Evolutionary conservation across 64 coral and sea anemone genomes (phyloP).

Genomic region (Astreopora myriophthalma): DNA sequence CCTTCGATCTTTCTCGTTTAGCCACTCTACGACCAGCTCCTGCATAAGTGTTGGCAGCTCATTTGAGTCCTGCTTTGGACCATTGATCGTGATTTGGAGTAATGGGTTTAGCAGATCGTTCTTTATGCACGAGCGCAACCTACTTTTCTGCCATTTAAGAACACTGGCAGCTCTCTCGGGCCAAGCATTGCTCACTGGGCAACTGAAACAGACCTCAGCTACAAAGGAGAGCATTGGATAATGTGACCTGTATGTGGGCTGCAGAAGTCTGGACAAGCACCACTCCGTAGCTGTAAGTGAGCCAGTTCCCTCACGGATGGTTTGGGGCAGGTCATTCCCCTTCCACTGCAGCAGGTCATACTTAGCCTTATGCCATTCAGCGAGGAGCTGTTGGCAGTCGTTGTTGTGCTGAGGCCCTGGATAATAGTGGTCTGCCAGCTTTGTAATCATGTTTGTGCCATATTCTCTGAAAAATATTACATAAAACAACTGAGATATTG

Average conservation of each 20-base stretch:
- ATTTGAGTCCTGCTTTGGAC: slow-evolving; percentile 29
- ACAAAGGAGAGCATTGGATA: slow-evolving; percentile 44
- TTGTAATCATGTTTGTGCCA: too few species aligned
- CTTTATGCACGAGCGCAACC: too few species aligned
- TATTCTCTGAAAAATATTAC: too few species aligned
- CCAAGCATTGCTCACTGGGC: slow-evolving; percentile 58
- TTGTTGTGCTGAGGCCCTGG: slow-evolving; percentile 32
- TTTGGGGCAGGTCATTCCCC: slow-evolving; percentile 40
- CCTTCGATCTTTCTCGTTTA: slow-evolving; percentile 27
- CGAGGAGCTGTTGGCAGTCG: slow-evolving; percentile 29
- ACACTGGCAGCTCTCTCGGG: slow-evolving; percentile 44
- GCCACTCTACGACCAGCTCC: slow-evolving; percentile 28
- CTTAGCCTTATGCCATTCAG: slow-evolving; percentile 44
- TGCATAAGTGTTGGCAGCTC: slow-evolving; percentile 24
- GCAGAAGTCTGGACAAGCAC: slow-evolving; percentile 40
- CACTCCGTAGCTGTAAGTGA: slow-evolving; percentile 53
- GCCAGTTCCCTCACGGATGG: slow-evolving; percentile 4
- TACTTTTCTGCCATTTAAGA: slow-evolving; percentile 45
- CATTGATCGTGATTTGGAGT: neutral
- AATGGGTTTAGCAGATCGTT: slow-evolving; percentile 35
- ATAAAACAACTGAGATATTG: too few species aligned
- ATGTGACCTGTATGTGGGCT: slow-evolving; percentile 30
- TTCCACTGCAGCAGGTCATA: slow-evolving; percentile 61
- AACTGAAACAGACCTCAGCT: slow-evolving; percentile 22
- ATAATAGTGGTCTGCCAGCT: neutral